Evolutionary conservation across 37 sponge, comb jelly and placozoan genomes (phyloP), one percentile per base, ranked within the genome.

Genomic region (Geodia barretti): DNA sequence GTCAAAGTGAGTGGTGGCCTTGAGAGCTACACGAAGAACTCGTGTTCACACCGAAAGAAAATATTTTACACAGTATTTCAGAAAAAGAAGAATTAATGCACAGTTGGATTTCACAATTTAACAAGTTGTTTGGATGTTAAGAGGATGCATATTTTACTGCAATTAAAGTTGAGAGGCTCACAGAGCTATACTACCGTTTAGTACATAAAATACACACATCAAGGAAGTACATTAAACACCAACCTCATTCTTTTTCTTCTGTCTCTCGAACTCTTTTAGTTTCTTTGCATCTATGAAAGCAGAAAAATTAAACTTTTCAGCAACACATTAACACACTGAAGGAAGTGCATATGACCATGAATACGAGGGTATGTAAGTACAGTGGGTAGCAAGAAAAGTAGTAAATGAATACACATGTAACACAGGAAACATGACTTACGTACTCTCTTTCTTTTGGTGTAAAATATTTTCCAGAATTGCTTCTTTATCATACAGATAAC

Each of bases 371-470:
- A 63, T 77, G 64, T 40, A 36, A 8, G 36, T 4, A 24, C n/a
- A 28, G 20, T 2, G 36, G 38, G 23, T 72, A 23, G 24, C 25
- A 66, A 66, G 8, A 66, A 20, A 25, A n/a, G 8, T 9, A 25
- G 8, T 25, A 66, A 20, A 28, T 66, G 14, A 28, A 9, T 25
- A 28, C 9, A 11, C 24, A 20, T 25, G 26, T 9, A 66, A 17
- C 54, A 47, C 14, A 47, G n/a, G 19, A 9, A 2, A 29, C 70
- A 67, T 67, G 41, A 24, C 11, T 58, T 25, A 47, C 92, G 85
- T 67, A 93, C 95, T 89, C 43, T 95, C 93, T 86, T 82, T 87
- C 87, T 97, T 97, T 77, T 97, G 98, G 41, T 95, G 91, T 19
- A 97, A 80, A 0, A 97, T 70, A 47, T 79, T 79, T 58, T 94